Conservation (phyloP, 2,888 invertebrate genomes). For the Papilio protenor region DNA sequence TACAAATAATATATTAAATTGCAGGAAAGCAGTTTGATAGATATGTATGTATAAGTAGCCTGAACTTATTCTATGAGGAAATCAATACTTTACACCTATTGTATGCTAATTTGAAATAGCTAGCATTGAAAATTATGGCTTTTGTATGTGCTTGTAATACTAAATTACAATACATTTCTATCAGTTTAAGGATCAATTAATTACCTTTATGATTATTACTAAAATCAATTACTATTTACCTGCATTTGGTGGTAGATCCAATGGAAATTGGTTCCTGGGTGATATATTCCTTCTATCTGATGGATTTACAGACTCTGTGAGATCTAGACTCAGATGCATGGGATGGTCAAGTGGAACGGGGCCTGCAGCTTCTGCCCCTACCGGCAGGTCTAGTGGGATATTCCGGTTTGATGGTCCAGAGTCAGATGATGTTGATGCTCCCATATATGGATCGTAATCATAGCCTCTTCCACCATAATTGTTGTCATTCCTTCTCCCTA, state of each 20-base stretch:
- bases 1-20: too few species aligned
- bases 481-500: slow-evolving; percentile 69
- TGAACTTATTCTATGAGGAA: background rate
- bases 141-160: background rate
- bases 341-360: slow-evolving; percentile 70
- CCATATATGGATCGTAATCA: slow-evolving; percentile 71
- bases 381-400: slow-evolving; percentile 72
- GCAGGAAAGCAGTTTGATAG: background rate
- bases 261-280: slow-evolving; percentile 73
- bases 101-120: background rate
- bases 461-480: slow-evolving; percentile 67
- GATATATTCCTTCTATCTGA: slow-evolving; percentile 76
- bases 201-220: background rate
- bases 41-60: background rate
- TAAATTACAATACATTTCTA: background rate
- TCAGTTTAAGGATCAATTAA: too few species aligned
- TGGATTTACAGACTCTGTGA: slow-evolving; percentile 79
- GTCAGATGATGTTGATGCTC: slow-evolving; percentile 65
- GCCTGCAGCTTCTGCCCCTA: slow-evolving; percentile 68
- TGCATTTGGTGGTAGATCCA: slow-evolving; percentile 78
- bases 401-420: slow-evolving; percentile 61
- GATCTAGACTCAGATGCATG: slow-evolving; percentile 73
- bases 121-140: background rate
- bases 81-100: background rate
- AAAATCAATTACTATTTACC: slow-evolving; percentile 57